Evolutionary conservation across 2,888 invertebrate genomes (phyloP), one percentile per base, ranked within the genome.

Genomic region (Andrena camellia): DNA sequence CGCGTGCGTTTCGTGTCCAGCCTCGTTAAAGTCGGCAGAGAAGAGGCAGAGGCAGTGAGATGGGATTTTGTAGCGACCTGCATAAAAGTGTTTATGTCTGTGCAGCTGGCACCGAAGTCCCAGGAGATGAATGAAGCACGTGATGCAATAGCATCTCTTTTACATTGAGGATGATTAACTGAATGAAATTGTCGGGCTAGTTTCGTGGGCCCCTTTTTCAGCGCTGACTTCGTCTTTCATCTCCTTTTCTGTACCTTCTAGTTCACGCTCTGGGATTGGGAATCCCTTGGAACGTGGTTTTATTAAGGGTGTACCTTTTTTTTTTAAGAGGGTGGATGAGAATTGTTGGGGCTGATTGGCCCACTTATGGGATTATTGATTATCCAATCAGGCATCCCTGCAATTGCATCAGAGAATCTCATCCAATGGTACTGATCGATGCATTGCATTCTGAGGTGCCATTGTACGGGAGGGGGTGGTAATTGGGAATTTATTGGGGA

Each of bases 351-450:
- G 20, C 52, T 8, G 52, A 62, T n/a, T 42, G 71, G 42, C 48
- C 77, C 63, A 54, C 63, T 76, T 71, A 57, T 57, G 63, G 77
- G 57, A 77, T 42, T 77, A 77, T 77, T 42, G 72, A 72, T 72
- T 48, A 42, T 42, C 42, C 29, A 13, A 62, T 62, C 20, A 42
- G 29, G n/a, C 50, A 50, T 52, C 52, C n/a, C 6, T 52, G 52
- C 10, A 66, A 8, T 26, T 29, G 50, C 29, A n/a, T 50, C 50
- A 31, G 66, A 20, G n/a, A 48, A 50, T 50, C 50, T n/a, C 50
- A 50, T 48, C 50, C 29, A 29, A 48, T 50, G 29, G 23, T n/a
- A 66, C 10, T 29, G 29, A 50, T 29, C 66, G 17, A 66, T 31
- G 66, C 20, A 3, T 50, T 26, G n/a, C 8, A n/a, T 29, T 31